Base-by-base conservation (phyloP, 53 echinoderm and acorn worm species). In the Temnopleurus reevesii region DNA sequence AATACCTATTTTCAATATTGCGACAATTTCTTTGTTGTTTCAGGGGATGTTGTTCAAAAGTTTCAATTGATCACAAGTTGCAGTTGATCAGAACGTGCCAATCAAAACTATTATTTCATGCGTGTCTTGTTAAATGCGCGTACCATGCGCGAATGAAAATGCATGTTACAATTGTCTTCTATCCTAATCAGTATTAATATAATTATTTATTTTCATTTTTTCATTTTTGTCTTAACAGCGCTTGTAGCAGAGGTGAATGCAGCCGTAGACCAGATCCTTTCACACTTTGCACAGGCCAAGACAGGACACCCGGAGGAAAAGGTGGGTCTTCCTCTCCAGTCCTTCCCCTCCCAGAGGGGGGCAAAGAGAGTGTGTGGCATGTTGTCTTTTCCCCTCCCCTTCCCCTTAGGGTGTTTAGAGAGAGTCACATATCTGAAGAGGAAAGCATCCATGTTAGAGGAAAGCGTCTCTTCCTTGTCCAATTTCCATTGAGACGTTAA, bases 191-290 rank as follows among this genome's bases (percentile, higher is more conserved):
- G n/a, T n/a, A 51, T 10, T 51, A 51, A 51, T 51, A 15, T 51
- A 51, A 13, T 19, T 59, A 59, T 59, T 17, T 18, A 17, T 24
- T 59, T 24, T 59, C 60, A 59, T 55, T 83, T 10, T 61, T 61
- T 55, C 29, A 27, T 43, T 83, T 71, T 88, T 76, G 17, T 76
- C 18, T 55, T 18, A 2, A 17, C 91, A 96, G 96, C 94, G 53
- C 90, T 96, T 45, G 96, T 96, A 38, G 86, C 89, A 0, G 90
- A 91, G 19, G 81, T 96, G 43, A 91, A 94, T 56, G 53, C 90
- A 18, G 94, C 94, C 27, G 96, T 96, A 12, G 96, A 94, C 71
- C 92, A 92, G 45, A 92, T 96, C 13, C 84, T 94, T 4, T 35
- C 61, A 45, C 94, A 94, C 81, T 96, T 96, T 91, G 88, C 92